Evolutionary conservation across 2,888 invertebrate genomes (phyloP), one percentile per base, ranked within the genome.

Genomic region (Stramonita haemastoma): DNA sequence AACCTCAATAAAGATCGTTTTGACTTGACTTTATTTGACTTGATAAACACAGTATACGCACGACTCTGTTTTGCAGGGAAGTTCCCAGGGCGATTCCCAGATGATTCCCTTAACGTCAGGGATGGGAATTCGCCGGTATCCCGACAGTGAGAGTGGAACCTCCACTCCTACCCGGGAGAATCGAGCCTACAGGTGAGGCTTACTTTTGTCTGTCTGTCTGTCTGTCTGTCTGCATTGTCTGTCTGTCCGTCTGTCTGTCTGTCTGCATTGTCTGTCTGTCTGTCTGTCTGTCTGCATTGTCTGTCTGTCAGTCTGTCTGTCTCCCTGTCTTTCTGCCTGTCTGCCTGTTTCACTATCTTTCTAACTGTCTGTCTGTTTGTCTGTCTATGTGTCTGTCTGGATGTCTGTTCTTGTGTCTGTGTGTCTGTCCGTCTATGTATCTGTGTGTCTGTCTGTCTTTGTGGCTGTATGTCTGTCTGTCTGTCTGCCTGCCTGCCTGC

Each of bases 81-180:
- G 46, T 26, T 83, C 83, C 32, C n/a, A 56, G 29, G 84, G 84
- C 4, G 57, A 84, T 29, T 57, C 84, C 5, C 57, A 57, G 8
- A 56, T 84, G 84, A 57, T 84, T 19, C 84, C 84, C 15, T 56
- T 84, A 13, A 84, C 84, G 29, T 57, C 84, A 29, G 84, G 84
- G 22, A 84, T 84, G 84, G 84, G 56, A 26, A 57, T 84, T 19
- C 84, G 84, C n/a, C 84, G 84, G 13, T 56, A 84, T 46, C 84
- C 84, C 0, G 84, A 84, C 22, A n/a, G 57, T 29, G 84, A 84
- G 17, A 46, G 84, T 29, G 84, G 56, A 2, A 17, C 56, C 57
- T 29, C n/a, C 57, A 29, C 57, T n/a, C 56, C 36, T 2, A 57
- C 84, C 8, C 84, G 84, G 4, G 56, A 84, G 2, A 57, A 46